Evolutionary conservation across 2,888 invertebrate species (phyloP).

Genomic region (Silvanus unidentatus): DNA sequence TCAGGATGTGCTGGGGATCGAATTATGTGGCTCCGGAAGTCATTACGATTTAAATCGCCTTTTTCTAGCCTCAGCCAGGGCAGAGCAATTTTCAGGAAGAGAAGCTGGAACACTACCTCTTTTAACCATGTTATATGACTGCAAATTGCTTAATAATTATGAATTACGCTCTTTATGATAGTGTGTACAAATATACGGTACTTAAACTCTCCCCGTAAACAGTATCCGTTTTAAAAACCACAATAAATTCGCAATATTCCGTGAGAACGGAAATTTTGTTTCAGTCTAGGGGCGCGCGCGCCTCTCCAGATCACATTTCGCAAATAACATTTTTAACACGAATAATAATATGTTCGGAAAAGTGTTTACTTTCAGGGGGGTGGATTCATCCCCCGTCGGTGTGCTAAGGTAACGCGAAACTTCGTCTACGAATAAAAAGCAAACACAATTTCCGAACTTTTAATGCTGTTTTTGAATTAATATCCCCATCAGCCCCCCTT

Average conservation of each 20-base stretch:
- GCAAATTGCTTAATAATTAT: slow-evolving; percentile 4
- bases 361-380: no score
- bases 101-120: no score
- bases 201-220: slow-evolving; percentile 7
- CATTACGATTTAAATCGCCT: slow-evolving; percentile 8
- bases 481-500: no score
- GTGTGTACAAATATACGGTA: slow-evolving; percentile 11
- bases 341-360: no score
- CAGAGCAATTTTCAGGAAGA: no score
- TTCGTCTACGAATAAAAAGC: no score
- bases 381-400: no score
- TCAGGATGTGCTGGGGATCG: slow-evolving; percentile 15
- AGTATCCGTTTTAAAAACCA: slow-evolving; percentile 12
- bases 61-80: no score
- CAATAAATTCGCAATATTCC: slow-evolving; percentile 12
- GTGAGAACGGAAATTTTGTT: slow-evolving; percentile 16
- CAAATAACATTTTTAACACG: slow-evolving; percentile 2
- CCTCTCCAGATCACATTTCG: slow-evolving; percentile 9
- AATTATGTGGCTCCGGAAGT: slow-evolving; percentile 14
- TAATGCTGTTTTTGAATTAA: no score
- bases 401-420: no score
- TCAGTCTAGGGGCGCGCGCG: slow-evolving; percentile 14
- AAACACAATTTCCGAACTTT: no score
- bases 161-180: slow-evolving; percentile 6
- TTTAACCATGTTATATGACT: neutral